Evolutionary conservation across 2,113 vertebrate species (phyloP), one percentile per base, ranked within the genome.

Genomic region (Tragulus kanchil): DNA sequence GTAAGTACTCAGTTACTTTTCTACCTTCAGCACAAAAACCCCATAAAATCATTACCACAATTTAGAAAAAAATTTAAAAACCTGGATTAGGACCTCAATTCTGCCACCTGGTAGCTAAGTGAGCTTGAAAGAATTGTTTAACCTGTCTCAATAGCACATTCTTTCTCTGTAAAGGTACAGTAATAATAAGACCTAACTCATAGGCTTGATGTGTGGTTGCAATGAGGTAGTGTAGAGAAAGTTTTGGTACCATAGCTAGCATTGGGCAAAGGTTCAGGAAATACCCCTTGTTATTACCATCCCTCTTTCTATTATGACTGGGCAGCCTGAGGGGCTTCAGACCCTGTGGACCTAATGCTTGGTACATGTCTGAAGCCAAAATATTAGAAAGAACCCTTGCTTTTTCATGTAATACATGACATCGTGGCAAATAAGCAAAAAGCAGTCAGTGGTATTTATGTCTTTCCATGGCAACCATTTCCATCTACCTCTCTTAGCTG

Each of bases 401-500:
- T 89, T 13, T 84, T 92, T 75, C 59, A 64, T 85, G 45, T 71
- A 71, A 58, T 58, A 67, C 64, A 3, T 36, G 88, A 64, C 48
- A 88, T 56, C 75, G 48, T n/a, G 56, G 64, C 84, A 73, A 54
- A 93, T 45, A 48, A 97, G 75, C 65, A 93, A 95, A 65, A n/a
- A 85, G 85, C 48, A 75, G 59, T 87, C 90, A 25, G 62, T 26
- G n/a, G 42, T 97, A 71, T 95, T 92, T 96, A 42, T 52, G 59
- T 82, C 81, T 93, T 65, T 71, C 94, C 87, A 94, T 92, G 82
- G 94, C 58, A 90, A 96, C 90, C 69, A 85, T 65, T 90, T 95
- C 90, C 95, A 4, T 94, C 95, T 94, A 71, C 79, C 42, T 42
- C 25, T 85, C 79, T 83, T 67, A 79, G 87, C 61, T 73, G 77